Conservation (phyloP, 2,888 invertebrate species). For the Drosophila nigricruria region DNA sequence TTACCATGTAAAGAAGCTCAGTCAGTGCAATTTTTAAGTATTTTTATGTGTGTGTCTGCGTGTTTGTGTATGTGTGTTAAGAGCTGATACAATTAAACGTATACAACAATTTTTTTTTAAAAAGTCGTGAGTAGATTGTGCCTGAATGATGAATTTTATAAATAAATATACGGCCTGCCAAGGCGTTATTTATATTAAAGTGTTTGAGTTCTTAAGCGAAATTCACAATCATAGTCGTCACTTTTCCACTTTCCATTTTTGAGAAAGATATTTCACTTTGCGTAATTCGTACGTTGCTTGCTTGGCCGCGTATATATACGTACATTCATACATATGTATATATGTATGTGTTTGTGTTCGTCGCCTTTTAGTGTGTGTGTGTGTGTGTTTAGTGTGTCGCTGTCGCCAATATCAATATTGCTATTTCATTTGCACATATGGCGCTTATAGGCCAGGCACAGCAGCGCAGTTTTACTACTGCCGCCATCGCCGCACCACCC, state of each 20-base stretch:
- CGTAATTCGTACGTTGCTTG: conserved; percentile 82
- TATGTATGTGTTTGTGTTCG: conserved; percentile 40
- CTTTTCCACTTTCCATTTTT: conserved; percentile 81
- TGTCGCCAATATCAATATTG: conserved; percentile 71
- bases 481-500: conserved; percentile 39
- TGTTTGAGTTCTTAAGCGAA: conserved; percentile 38
- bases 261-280: conserved; percentile 82
- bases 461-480: conserved; percentile 68
- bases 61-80: conserved; percentile 30
- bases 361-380: conserved; percentile 32
- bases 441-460: conserved; percentile 54
- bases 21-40: conserved; percentile 32
- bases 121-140: conserved; percentile 54
- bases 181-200: conserved; percentile 16
- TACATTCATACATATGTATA: conserved; percentile 31
- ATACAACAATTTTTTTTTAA: conserved; percentile 22
- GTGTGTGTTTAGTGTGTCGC: conserved; percentile 50
- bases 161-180: conserved; percentile 46
- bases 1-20: conserved; percentile 60
- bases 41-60: conserved; percentile 40
- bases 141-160: conserved; percentile 51
- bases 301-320: conserved; percentile 50
- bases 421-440: conserved; percentile 63
- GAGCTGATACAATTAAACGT: conserved; percentile 32
- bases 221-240: conserved; percentile 55